These are phyloP conservation scores for Melanophora roralis DNA, from an alignment of 2,888 invertebrate genomes.

Conservation along the genomic window DNA sequence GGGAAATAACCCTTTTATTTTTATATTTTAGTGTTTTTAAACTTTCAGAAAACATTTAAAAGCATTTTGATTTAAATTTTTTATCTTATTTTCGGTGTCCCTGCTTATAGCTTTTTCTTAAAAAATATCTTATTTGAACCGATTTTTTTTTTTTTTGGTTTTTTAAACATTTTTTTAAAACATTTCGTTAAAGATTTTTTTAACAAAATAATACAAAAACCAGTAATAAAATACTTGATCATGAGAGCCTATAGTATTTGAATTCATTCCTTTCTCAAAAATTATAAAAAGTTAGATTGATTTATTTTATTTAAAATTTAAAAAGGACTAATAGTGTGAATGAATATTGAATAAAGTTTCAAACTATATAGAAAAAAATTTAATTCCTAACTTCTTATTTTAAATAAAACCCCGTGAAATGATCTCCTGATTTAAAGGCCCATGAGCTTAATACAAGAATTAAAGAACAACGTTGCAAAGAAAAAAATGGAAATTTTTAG, in stretches of 20 bases:
- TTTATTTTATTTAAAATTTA: slow-evolving; percentile 11
- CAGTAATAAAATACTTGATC: too few species aligned
- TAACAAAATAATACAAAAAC: too few species aligned
- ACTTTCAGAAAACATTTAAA: too few species aligned
- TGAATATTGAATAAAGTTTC: slow-evolving; percentile 44
- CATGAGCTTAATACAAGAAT: slow-evolving; percentile 55
- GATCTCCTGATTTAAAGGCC: slow-evolving; percentile 66
- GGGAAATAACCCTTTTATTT: too few species aligned
- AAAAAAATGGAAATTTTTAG: slow-evolving; percentile 43
- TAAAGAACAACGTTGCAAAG: slow-evolving; percentile 36
- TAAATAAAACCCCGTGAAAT: slow-evolving; percentile 47
- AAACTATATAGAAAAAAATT: slow-evolving; percentile 11
- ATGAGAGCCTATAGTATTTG: too few species aligned
- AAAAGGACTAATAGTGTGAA: slow-evolving; percentile 51
- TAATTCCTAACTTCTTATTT: slow-evolving; percentile 40
- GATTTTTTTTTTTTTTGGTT: neutral
- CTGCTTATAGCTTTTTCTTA: too few species aligned
- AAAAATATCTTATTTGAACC: too few species aligned
- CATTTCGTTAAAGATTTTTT: neutral
- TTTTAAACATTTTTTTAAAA: neutral
- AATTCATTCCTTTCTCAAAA: too few species aligned
- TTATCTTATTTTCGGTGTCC: too few species aligned
- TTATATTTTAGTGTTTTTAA: too few species aligned
- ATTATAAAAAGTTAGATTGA: neutral
- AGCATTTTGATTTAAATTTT: too few species aligned